Percentiles rank a stretch among this genome's conserved stretches.
phyloP scores from a whole-genome alignment of 2,113 vertebrate genomes.

The Ramphastos sulfuratus region DNA sequence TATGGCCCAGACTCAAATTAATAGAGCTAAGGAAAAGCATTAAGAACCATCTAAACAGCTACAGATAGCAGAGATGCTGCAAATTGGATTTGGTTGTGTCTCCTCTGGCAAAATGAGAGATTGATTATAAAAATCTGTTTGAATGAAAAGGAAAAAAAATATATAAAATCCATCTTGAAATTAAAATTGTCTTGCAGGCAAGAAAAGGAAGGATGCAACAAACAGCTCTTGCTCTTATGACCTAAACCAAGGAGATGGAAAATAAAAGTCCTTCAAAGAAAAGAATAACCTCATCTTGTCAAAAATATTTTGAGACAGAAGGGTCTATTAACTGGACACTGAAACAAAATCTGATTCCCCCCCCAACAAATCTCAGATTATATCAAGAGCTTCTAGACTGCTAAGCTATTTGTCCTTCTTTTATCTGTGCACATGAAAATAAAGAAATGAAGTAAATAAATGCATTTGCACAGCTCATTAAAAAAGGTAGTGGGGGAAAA shows the following conservation, averaged over 20 bases:
- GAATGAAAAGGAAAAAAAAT: constrained; percentile 27
- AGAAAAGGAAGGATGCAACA: neutral
- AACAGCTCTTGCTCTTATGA: neutral
- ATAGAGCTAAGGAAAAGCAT: neutral
- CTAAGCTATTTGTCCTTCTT: neutral
- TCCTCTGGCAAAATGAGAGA: constrained; percentile 31
- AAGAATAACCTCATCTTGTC: neutral
- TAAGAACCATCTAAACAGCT: neutral
- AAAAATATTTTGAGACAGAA: neutral
- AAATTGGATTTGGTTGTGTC: constrained; percentile 33
- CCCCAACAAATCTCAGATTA: neutral
- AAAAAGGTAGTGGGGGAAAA: neutral
- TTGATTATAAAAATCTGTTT: constrained; percentile 48
- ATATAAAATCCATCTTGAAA: constrained; percentile 40
- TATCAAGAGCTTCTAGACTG: neutral
- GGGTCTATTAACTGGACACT: neutral
- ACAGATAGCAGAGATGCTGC: neutral
- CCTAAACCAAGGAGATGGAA: neutral
- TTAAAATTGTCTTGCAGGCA: constrained; percentile 46
- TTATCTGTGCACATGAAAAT: neutral
- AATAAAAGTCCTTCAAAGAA: neutral
- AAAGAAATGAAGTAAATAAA: neutral
- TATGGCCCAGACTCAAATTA: neutral
- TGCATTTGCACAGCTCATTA: neutral
- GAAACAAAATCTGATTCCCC: neutral